Evolutionary conservation across 2,888 invertebrate genomes (phyloP).

Genomic region (Hypsopygia costalis): DNA sequence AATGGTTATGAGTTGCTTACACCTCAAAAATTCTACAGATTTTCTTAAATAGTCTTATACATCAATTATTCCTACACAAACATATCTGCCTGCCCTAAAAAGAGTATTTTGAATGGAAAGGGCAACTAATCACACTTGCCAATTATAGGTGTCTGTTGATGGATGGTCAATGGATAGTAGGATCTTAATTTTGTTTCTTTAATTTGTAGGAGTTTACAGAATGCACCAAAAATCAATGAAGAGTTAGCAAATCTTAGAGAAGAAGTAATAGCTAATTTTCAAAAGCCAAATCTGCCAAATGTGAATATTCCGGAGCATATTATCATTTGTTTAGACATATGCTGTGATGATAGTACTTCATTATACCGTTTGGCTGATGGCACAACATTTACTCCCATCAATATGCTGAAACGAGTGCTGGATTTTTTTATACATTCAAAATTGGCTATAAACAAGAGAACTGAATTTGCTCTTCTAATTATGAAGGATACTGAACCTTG

Average conservation of each 20-base stretch:
- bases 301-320: constrained; percentile 82
- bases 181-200: too few relatives aligned
- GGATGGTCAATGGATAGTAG: too few relatives aligned
- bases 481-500: constrained; percentile 73
- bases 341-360: constrained; percentile 77
- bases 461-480: constrained; percentile 83
- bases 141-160: too few relatives aligned
- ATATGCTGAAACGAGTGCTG: constrained; percentile 82
- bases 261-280: constrained; percentile 62
- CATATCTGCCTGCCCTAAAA: too few relatives aligned
- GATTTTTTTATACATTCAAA: constrained; percentile 83
- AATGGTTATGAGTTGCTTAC: too few relatives aligned
- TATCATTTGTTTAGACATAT: constrained; percentile 82
- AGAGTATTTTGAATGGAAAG: too few relatives aligned
- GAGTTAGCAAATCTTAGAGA: constrained; percentile 43
- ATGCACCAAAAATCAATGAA: constrained; percentile 18
- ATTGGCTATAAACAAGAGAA: constrained; percentile 77
- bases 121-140: too few relatives aligned
- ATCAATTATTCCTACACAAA: too few relatives aligned
- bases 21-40: too few relatives aligned
- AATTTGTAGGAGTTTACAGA: constrained; percentile 6
- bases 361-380: constrained; percentile 75
- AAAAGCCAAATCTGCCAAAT: constrained; percentile 68
- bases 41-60: too few relatives aligned
- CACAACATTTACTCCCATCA: constrained; percentile 76